Base-by-base conservation (phyloP, 2,797 vertebrate species). In the Aphelocoma californica region DNA sequence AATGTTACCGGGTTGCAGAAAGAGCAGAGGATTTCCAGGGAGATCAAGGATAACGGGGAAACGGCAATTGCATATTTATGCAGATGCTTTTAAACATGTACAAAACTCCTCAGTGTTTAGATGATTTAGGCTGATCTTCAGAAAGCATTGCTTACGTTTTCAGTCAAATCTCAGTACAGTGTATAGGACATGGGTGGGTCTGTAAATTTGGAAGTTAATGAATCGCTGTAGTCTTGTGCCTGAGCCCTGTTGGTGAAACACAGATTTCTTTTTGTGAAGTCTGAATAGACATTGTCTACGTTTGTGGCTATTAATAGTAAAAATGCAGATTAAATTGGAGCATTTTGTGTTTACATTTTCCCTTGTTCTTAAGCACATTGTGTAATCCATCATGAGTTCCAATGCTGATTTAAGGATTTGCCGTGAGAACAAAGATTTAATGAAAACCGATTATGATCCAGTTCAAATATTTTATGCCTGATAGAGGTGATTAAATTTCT, bases 21-120 rank as follows among this genome's bases (percentile, higher is more conserved):
- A 82, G 56, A 90, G n/a, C 51, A 56, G 67, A 66, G 74, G 65
- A 64, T 90, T 96, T 96, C 67, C 77, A 48, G 80, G 83, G 86
- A 26, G 36, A 51, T 70, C 1, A 4, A 44, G 75, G 72, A 13
- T 86, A 36, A 45, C 10, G 53, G 32, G 48, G 78, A 94, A 83
- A 84, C 4, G 47, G 60, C 54, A 92, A 31, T 78, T 34, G 29
- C 50, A 18, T 6, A 65, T 75, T 77, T 56, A 47, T 73, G 20
- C 36, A 20, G 34, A 5, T 65, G 18, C 7, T 86, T 90, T 81
- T 60, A 62, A 94, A 78, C 19, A 9, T 18, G 32, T 40, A 28
- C n/a, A 42, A 18, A 69, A 54, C 13, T 54, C 26, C n/a, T 2
- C 18, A 14, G 38, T 2, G 1, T 81, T 86, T 7, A 50, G 21